Base-by-base conservation (phyloP, 2,797 vertebrate species). In the Diplodus puntazzo region DNA sequence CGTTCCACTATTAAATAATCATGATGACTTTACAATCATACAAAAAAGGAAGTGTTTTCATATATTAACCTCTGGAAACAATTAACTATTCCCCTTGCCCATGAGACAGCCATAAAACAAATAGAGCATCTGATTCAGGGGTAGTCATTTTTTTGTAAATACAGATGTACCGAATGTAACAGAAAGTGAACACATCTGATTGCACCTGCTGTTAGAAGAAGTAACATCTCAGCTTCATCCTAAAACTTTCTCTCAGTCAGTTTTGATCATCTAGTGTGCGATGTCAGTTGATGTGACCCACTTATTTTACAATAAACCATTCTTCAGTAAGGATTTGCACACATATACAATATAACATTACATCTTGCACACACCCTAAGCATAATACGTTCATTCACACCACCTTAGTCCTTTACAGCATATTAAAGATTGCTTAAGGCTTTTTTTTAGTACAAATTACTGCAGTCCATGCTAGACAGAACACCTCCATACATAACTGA, bases 21-120 rank as follows among this genome's bases (percentile, higher is more conserved):
- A 81, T 49, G 53, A 79, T 84, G 52, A 69, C 82, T 85, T 82
- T 81, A 92, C 77, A 91, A 86, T 85, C 39, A 84, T 85, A 91
- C 75, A 92, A 93, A 91, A 89, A 88, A 73, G 39, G 20, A 87
- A 75, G 49, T 66, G 11, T 82, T 78, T 83, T 82, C 75, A 94
- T 94, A 95, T 93, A 95, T 95, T 93, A 94, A 91, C 75, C 75
- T 93, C 88, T 93, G 86, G 53, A 91, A 91, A 91, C 73, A 88
- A 84, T 86, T 55, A 79, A 87, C 64, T 61, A 86, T 82, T 80
- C 68, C 87, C 84, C 53, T 68, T 79, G 69, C 48, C 76, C 82
- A 85, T 82, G 60, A 84, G 88, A 82, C 85, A 87, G 63, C 75
- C 67, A 68, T 79, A 83, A 76, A 86, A 84, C 67, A 77, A 80